Conservation (phyloP, 2,888 invertebrate species). For the Branchinecta sandiegonensis region DNA sequence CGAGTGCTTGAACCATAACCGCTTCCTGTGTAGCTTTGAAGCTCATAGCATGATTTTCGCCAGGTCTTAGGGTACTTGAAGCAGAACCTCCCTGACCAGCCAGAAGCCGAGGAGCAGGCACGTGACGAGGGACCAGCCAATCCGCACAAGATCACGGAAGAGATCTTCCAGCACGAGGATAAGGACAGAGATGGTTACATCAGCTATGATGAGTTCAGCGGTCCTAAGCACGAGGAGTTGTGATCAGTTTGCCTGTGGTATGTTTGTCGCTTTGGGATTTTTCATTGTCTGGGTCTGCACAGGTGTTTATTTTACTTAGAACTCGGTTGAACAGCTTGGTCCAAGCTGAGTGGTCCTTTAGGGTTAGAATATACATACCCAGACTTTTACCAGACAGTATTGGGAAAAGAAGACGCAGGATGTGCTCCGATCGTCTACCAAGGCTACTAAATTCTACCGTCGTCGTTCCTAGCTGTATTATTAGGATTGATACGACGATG, state of each 20-base stretch:
- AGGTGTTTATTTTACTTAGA: no score
- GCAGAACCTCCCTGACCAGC: constrained; percentile 66
- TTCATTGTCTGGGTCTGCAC: no score
- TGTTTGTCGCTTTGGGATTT: neutral
- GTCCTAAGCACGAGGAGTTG: constrained; percentile 93
- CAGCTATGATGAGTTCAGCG: constrained; percentile 89
- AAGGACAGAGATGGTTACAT: constrained; percentile 92
- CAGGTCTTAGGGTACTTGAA: constrained; percentile 83
- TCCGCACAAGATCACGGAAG: constrained; percentile 84
- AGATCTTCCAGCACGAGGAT: constrained; percentile 94
- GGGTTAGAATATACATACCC: no score
- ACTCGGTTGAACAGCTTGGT: no score
- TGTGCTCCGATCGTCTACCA: no score
- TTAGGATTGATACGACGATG: no score
- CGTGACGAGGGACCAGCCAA: constrained; percentile 67
- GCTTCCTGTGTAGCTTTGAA: constrained; percentile 15
- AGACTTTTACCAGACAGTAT: no score
- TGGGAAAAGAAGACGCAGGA: no score
- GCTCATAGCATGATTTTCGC: constrained; percentile 26
- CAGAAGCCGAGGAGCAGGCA: constrained; percentile 43
- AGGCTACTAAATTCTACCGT: no score
- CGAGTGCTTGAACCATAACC: no score
- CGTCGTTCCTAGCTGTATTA: no score
- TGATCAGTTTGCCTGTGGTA: constrained; percentile 38
- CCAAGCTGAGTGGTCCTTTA: no score